phyloP scores from a whole-genome alignment of 2,888 invertebrate genomes.

The Cheilosia scutellata region DNA sequence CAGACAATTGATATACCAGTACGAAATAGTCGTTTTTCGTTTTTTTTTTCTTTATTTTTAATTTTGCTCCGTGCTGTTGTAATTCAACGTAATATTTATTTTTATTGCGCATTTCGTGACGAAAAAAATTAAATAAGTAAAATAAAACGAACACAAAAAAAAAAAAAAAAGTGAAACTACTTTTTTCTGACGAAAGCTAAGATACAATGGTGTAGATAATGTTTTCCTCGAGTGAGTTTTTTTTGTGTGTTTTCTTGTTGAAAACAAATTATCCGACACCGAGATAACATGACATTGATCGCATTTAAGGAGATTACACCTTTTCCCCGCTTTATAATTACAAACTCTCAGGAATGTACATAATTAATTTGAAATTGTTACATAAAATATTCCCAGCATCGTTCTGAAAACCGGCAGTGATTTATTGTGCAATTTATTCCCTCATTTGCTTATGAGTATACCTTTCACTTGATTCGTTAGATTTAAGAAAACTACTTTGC shows the following conservation, averaged over 20 bases:
- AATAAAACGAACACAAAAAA: neutral
- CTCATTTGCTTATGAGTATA: constrained; percentile 13
- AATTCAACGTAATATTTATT: constrained; percentile 39
- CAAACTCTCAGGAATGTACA: neutral
- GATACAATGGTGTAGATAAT: constrained; percentile 47
- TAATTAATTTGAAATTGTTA: constrained; percentile 36
- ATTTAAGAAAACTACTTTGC: constrained; percentile 15
- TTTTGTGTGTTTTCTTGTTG: constrained; percentile 12
- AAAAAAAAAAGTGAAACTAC: constrained; percentile 56
- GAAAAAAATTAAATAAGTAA: constrained; percentile 17
- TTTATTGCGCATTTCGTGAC: constrained; percentile 65
- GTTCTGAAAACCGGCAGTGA: constrained; percentile 13
- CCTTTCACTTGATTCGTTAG: constrained; percentile 11
- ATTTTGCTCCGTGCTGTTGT: constrained; percentile 26
- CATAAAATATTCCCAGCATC: neutral
- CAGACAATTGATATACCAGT: constrained; percentile 48
- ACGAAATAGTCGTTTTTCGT: constrained; percentile 24
- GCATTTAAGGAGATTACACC: constrained; percentile 26
- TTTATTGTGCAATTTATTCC: constrained; percentile 35
- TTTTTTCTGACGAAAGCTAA: constrained; percentile 48
- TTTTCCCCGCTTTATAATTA: neutral
- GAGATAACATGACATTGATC: constrained; percentile 13
- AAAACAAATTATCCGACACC: constrained; percentile 32
- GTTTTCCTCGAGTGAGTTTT: neutral
- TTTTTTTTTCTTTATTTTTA: neutral